phyloP scores from a whole-genome alignment of 2,888 invertebrate genomes.

The Pteria penguin region DNA sequence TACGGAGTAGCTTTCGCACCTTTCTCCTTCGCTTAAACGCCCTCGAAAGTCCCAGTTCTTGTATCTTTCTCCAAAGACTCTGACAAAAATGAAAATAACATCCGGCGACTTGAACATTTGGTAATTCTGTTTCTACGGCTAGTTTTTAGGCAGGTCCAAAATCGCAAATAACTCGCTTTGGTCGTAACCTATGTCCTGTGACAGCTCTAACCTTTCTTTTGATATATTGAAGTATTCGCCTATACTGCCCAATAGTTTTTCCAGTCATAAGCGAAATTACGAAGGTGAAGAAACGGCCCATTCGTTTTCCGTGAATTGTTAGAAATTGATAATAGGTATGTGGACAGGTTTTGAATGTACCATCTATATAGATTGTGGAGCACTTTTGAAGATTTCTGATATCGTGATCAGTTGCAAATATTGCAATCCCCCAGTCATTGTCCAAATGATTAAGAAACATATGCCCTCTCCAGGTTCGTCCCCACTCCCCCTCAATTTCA shows the following conservation, averaged over 20 bases:
- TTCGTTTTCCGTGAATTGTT: slow-evolving; percentile 26
- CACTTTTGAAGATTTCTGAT: slow-evolving; percentile 2
- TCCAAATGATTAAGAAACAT: slow-evolving; percentile 3
- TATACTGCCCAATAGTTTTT: too few species aligned
- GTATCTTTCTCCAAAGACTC: too few species aligned
- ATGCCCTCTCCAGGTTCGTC: slow-evolving; percentile 12
- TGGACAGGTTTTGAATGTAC: slow-evolving; percentile 34
- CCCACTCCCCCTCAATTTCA: slow-evolving; percentile 13
- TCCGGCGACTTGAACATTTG: not conserved
- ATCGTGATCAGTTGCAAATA: slow-evolving; percentile 19
- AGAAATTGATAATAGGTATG: slow-evolving; percentile 22
- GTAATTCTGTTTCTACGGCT: slow-evolving; percentile 28
- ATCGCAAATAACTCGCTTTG: slow-evolving; percentile 9
- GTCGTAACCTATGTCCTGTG: slow-evolving; percentile 8
- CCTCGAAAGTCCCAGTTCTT: too few species aligned
- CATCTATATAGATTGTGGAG: slow-evolving; percentile 25
- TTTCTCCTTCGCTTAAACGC: too few species aligned
- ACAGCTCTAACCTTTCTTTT: not conserved
- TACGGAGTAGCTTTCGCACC: too few species aligned
- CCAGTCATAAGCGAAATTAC: slow-evolving; percentile 6
- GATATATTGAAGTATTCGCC: slow-evolving; percentile 23
- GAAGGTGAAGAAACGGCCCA: slow-evolving; percentile 14
- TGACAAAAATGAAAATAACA: slow-evolving; percentile 27
- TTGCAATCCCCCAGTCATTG: slow-evolving; percentile 28
- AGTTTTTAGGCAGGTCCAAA: slow-evolving; percentile 11